phyloP scores from a whole-genome alignment of 2,113 vertebrate species.

The Tetrax tetrax region DNA sequence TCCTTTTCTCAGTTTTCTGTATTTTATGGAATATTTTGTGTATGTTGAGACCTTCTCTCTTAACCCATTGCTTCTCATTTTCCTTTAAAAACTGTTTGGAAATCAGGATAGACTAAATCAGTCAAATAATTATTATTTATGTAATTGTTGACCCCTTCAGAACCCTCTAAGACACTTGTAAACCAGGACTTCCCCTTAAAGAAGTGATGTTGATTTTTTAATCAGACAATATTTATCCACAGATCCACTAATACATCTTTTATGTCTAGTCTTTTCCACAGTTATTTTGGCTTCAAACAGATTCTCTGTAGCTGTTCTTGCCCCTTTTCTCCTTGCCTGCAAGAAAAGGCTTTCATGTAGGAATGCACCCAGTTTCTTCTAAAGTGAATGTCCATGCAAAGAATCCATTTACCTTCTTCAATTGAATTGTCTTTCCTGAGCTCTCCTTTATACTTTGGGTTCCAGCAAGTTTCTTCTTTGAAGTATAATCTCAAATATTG shows the following conservation, averaged over 20 bases:
- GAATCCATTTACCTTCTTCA: not conserved
- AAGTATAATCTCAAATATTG: not conserved
- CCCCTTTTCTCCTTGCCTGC: not conserved
- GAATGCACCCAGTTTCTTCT: not conserved
- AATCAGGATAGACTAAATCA: not conserved
- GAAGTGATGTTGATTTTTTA: not conserved
- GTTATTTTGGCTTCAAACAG: not conserved
- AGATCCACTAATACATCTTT: not conserved
- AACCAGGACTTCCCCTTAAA: not conserved
- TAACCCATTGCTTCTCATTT: not conserved
- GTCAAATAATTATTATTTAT: not conserved
- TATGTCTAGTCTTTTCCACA: not conserved
- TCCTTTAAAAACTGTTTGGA: not conserved
- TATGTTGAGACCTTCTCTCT: not conserved
- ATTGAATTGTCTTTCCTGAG: not conserved
- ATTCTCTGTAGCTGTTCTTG: not conserved
- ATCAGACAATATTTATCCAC: not conserved
- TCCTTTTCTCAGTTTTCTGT: not conserved
- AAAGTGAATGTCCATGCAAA: not conserved
- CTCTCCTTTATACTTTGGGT: not conserved
- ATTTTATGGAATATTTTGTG: not conserved
- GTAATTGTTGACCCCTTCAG: not conserved
- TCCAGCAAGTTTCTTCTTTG: not conserved
- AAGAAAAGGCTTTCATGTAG: not conserved
- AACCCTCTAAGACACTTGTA: not conserved